phyloP scores from a whole-genome alignment of 2,797 vertebrate species.

The Chelidonichthys spinosus region DNA sequence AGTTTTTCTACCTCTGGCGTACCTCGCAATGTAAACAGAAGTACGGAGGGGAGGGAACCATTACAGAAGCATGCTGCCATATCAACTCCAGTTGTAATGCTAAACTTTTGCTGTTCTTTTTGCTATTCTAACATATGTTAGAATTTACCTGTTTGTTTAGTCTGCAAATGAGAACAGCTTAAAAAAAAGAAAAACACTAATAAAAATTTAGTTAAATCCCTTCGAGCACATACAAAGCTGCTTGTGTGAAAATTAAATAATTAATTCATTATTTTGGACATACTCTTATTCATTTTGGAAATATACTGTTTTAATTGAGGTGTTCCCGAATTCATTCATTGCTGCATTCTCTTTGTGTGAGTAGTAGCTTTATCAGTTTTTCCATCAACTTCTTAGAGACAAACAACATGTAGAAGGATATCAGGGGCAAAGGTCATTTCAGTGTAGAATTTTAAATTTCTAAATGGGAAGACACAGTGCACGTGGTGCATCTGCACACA shows the following conservation, averaged over 20 bases:
- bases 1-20: conserved; percentile 54
- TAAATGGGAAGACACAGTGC: background rate
- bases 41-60: conserved; percentile 47
- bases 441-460: background rate
- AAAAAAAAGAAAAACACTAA: background rate
- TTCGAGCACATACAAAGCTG: background rate
- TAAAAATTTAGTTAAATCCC: background rate
- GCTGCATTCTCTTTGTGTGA: background rate
- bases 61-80: conserved; percentile 27
- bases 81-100: conserved; percentile 2
- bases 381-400: background rate
- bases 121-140: conserved; percentile 5
- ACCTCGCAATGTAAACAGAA: conserved; percentile 41
- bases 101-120: conserved; percentile 37
- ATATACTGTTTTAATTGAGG: background rate
- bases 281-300: background rate
- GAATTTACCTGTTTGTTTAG: conserved; percentile 7
- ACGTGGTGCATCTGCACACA: background rate
- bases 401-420: background rate
- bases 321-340: conserved; percentile 1
- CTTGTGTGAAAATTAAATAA: background rate
- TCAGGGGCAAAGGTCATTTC: background rate
- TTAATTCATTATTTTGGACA: background rate
- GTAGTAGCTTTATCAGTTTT: background rate
- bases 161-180: conserved; percentile 10